Evolutionary conservation across 1,140 invertebrate species (phyloP).

Genomic region (Bombus pascuorum): DNA sequence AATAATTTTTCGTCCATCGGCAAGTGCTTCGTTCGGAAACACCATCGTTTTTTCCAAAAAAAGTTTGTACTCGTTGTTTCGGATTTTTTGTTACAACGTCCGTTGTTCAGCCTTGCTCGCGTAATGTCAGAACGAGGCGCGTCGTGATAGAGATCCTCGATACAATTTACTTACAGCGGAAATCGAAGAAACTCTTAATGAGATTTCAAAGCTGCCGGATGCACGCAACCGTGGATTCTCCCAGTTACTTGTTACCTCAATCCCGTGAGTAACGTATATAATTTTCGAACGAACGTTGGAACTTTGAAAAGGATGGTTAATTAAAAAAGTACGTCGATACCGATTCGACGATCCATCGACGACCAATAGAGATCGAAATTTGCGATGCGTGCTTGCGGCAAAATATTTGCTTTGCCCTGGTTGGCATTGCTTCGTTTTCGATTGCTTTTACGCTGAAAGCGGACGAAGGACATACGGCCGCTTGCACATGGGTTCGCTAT

Average conservation of each 20-base stretch:
- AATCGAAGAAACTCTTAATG: slow-evolving; percentile 34
- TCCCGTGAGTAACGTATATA: not conserved
- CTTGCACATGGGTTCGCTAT: not conserved
- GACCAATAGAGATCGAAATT: not conserved
- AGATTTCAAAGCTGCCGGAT: slow-evolving; percentile 44
- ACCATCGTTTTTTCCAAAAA: not conserved
- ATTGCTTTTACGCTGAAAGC: not conserved
- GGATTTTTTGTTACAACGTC: no score
- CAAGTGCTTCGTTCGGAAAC: not conserved
- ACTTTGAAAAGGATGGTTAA: slow-evolving; percentile 6
- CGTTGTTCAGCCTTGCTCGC: not conserved
- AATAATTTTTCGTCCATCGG: not conserved
- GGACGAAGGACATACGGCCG: not conserved
- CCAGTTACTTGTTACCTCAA: not conserved
- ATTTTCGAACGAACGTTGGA: slow-evolving; percentile 13
- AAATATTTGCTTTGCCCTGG: not conserved
- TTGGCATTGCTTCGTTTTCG: not conserved
- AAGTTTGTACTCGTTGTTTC: no score
- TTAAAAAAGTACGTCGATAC: not conserved
- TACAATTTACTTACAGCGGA: slow-evolving; percentile 12
- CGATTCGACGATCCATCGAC: not conserved
- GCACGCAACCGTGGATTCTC: slow-evolving; percentile 1
- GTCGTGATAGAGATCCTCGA: not conserved
- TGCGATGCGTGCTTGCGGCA: not conserved
- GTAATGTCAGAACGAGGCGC: not conserved